Base-by-base conservation (phyloP, 1,140 invertebrate species). In the Drosophila sechellia region DNA sequence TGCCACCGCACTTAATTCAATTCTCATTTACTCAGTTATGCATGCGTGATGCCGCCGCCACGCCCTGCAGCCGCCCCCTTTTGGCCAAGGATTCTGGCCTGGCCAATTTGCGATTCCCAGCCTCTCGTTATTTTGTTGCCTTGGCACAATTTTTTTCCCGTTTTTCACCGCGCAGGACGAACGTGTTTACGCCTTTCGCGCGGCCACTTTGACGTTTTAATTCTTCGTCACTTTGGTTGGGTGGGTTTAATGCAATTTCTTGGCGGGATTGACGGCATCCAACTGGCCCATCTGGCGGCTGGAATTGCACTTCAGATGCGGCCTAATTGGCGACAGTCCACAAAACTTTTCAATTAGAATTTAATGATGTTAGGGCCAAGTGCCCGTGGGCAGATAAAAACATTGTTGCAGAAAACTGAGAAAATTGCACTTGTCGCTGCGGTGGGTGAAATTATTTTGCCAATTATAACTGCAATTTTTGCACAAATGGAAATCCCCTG, bases 321-420 rank as follows among this genome's bases (percentile, higher is more conserved):
- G 15, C 72, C 69, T 81, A 81, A 81, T 81, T 81, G 79, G 55
- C 60, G 55, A 48, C 69, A 81, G 74, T 54, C 68, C 58, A 81
- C 79, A 70, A 61, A 83, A 81, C 79, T 81, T 81, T 81, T 74
- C 79, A 81, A 81, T 81, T 81, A 81, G 73, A 81, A 83, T 64
- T 64, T 83, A 83, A 83, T 83, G 59, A 83, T 78, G 75, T 83
- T 81, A 69, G 69, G 58, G 71, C 34, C 60, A 53, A 27, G 40
- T 54, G 52, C 55, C 55, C 48, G 31, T n/a, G 58, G 13, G 40
- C 54, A 53, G 42, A 15, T 54, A 74, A 35, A 50, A 55, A 49
- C 31, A 31, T 10, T 37, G 35, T 35, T 45, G 20, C 17, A 15
- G 34, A 46, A 52, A 58, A 42, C 42, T 53, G 73, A 39, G 53